A percentile compares a stretch with the other conserved stretches of the same genome.
These are phyloP conservation scores for Archaeoteleia sp. DNA, from an alignment of 2,888 invertebrate genomes.

Conservation along the genomic window DNA sequence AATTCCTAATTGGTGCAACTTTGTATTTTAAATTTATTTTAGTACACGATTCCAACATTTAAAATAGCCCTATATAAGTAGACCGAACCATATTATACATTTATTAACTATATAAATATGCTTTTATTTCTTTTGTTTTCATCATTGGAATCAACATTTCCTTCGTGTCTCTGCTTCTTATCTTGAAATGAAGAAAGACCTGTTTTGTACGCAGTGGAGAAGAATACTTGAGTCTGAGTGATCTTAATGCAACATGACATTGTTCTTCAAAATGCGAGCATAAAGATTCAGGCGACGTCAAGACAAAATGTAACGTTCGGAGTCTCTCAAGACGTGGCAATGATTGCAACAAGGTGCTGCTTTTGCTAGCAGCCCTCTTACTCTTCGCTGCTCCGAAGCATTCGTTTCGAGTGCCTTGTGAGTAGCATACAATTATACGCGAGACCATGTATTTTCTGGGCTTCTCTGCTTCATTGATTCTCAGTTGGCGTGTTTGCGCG, in stretches of 20 bases:
- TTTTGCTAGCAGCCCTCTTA: slow-evolving; percentile 34
- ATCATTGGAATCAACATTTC: no score
- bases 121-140: no score
- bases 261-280: not conserved
- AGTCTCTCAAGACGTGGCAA: slow-evolving; percentile 31
- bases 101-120: no score
- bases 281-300: slow-evolving; percentile 23
- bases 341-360: slow-evolving; percentile 35
- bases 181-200: no score
- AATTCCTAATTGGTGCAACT: no score
- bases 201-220: no score
- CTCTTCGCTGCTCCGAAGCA: slow-evolving; percentile 20
- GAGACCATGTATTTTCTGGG: slow-evolving; percentile 39
- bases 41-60: no score
- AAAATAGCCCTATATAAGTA: no score
- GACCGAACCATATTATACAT: no score
- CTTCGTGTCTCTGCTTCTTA: no score
- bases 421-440: slow-evolving; percentile 49
- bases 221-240: no score
- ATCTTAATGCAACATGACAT: not conserved
- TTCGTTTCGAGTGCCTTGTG: slow-evolving; percentile 41
- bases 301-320: slow-evolving; percentile 27
- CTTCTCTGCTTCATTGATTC: slow-evolving; percentile 46
- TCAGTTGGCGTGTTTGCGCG: slow-evolving; percentile 55
- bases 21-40: no score